Conservation (phyloP, 64 coral and sea anemone genomes). For the Hydrozoanthus tunicans region DNA sequence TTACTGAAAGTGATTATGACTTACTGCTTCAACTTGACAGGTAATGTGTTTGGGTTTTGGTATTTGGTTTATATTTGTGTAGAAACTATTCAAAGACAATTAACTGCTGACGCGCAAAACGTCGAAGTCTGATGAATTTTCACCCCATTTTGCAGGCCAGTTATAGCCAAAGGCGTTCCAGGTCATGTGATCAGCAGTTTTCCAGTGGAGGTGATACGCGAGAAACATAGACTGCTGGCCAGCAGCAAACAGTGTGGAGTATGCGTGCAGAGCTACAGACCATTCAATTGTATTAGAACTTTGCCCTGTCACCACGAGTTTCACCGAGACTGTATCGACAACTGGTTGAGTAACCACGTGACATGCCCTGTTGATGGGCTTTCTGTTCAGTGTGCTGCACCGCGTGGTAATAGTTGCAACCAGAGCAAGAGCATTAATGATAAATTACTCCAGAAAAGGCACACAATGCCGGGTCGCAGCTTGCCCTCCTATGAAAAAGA, state of each 20-base stretch:
- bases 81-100: not conserved
- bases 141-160: constrained; percentile 50
- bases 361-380: constrained; percentile 80
- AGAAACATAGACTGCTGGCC: constrained; percentile 73
- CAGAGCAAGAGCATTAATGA: constrained; percentile 1
- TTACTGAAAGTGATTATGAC: constrained; percentile 91
- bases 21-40: constrained; percentile 93
- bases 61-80: not conserved
- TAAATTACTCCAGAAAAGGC: constrained; percentile 36
- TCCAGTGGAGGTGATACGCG: constrained; percentile 79
- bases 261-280: constrained; percentile 70
- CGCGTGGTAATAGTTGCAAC: not conserved
- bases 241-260: constrained; percentile 77
- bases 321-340: constrained; percentile 84
- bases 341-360: constrained; percentile 75
- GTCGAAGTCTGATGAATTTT: not conserved
- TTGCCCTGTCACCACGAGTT: constrained; percentile 82
- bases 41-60: constrained; percentile 32
- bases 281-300: constrained; percentile 72
- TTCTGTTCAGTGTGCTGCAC: constrained; percentile 6
- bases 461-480: constrained; percentile 3
- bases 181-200: constrained; percentile 85
- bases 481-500: constrained; percentile 31
- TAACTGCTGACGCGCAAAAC: not conserved
- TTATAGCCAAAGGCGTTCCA: constrained; percentile 71